Base-by-base conservation (phyloP, 1,140 invertebrate species). In the Spodoptera litura region DNA sequence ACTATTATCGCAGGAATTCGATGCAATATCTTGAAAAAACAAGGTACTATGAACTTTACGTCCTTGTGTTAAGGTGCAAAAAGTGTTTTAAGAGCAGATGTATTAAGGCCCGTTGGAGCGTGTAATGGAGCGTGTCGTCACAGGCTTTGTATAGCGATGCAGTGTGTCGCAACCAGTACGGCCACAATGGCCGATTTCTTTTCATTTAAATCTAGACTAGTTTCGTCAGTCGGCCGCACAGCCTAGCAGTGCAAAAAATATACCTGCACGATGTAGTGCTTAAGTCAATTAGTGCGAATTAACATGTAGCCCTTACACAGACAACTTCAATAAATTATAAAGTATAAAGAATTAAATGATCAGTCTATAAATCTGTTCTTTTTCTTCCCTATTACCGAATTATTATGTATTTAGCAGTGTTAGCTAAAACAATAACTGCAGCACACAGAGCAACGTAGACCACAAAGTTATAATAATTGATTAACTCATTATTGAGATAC, bases 31-130 rank as follows among this genome's bases (percentile, higher is more conserved):
- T 38, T 49, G 2, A 71, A 59, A 56, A 71, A 68, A 68, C 70
- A 35, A 72, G n/a, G 20, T n/a, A 78, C 61, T 81, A 27, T 78
- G 51, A 78, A 59, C 76, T 78, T 55, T 81, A 61, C 51, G 76
- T 27, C 76, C 71, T 81, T 75, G 72, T 9, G 13, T 11, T 68
- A 78, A 52, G 62, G 62, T 49, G 12, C 20, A 78, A 68, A 68
- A 78, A 58, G 61, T 44, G 15, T 71, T 31, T 61, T 74, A 15
- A 35, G 38, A 27, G 38, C 35, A 61, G 55, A 61, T 61, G 56
- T 61, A 74, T 58, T 74, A 56, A 74, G 44, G 35, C 38, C 51
- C 20, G 58, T 44, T 27, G 72, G 58, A 74, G 56, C 72, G 72
- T 74, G 70, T 53, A 56, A 72, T 56, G 27, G 72, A 38, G 8